Percentiles rank a stretch among this genome's conserved stretches.
Evolutionary conservation across 2,797 vertebrate species (phyloP).

Genomic region (Eupleurogrammus muticus): DNA sequence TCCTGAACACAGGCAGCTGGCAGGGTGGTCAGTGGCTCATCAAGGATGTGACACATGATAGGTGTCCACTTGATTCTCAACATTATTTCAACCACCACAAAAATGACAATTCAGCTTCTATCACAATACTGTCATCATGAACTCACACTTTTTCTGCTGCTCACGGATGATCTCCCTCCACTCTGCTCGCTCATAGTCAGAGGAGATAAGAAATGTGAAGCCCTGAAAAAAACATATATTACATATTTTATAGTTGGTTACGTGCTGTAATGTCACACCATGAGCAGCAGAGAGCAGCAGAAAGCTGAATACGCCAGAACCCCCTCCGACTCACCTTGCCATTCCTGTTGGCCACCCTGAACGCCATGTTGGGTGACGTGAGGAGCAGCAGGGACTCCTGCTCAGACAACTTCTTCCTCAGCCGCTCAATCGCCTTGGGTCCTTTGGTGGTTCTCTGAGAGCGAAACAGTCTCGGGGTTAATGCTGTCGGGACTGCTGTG

Average conservation of each 20-base stretch:
- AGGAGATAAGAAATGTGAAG: constrained; percentile 94
- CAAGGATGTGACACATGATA: too few relatives aligned
- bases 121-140: neutral
- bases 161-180: constrained; percentile 95
- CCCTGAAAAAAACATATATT: constrained; percentile 77
- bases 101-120: neutral
- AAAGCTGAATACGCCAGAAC: constrained; percentile 7
- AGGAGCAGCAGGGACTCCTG: constrained; percentile 94
- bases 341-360: constrained; percentile 91
- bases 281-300: constrained; percentile 67
- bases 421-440: constrained; percentile 89
- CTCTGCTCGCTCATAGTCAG: constrained; percentile 94
- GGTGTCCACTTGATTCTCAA: too few relatives aligned
- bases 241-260: neutral
- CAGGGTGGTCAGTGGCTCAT: too few relatives aligned
- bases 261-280: neutral
- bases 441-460: constrained; percentile 92
- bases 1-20: too few relatives aligned
- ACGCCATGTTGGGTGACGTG: constrained; percentile 95
- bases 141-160: constrained; percentile 96
- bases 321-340: constrained; percentile 88
- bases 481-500: constrained; percentile 3
- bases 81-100: too few relatives aligned
- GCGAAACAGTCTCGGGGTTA: constrained; percentile 17
- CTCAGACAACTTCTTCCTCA: constrained; percentile 94